Conservation (phyloP, 2,113 vertebrate genomes). For the Ictalurus punctatus region DNA sequence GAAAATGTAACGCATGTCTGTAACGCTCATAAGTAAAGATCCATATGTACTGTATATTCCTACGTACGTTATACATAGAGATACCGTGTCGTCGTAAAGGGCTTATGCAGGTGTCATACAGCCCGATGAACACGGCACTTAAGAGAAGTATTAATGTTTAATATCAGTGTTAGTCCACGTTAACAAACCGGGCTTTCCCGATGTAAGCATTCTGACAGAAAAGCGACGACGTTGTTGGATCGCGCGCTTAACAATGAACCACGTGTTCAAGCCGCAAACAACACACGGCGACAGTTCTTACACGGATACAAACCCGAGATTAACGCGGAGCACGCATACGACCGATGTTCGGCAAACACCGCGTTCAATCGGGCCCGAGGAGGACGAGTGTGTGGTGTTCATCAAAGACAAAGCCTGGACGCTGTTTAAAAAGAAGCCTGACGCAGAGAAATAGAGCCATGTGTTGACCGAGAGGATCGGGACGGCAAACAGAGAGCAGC, state of each 20-base stretch:
- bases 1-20: no score
- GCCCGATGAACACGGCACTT: neutral
- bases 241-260: neutral
- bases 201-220: neutral
- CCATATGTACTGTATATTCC: no score
- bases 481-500: conserved; percentile 67
- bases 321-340: conserved; percentile 44
- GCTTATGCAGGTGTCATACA: neutral
- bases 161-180: neutral
- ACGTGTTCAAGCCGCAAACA: conserved; percentile 20
- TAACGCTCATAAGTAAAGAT: no score
- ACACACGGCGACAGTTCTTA: conserved; percentile 38
- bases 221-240: neutral
- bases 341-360: conserved; percentile 61
- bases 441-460: conserved; percentile 57
- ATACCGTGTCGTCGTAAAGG: neutral
- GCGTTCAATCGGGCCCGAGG: conserved; percentile 54
- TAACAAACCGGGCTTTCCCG: neutral
- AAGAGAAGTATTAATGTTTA: neutral
- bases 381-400: conserved; percentile 60
- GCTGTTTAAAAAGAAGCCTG: conserved; percentile 60
- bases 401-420: conserved; percentile 64
- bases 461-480: conserved; percentile 72
- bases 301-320: conserved; percentile 16
- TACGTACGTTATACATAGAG: no score